Percentiles rank a stretch among this genome's conserved stretches.
Conservation (phyloP, 23 tunicate species). For the Styela plicata region DNA sequence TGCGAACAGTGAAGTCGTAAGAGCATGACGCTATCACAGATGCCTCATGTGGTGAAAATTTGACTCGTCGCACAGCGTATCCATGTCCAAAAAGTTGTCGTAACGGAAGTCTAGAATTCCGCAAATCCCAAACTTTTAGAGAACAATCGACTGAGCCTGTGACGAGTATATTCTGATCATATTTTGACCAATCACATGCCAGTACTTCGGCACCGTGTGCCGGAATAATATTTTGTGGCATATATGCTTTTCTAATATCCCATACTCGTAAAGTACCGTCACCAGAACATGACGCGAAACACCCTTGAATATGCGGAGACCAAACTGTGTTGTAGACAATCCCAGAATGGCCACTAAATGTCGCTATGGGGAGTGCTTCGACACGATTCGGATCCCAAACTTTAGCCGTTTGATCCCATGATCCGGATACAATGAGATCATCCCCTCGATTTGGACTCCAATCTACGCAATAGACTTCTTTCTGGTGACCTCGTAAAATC, state of each 20-base stretch:
- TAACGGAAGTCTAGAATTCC: constrained; percentile 41
- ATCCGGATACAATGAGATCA: constrained; percentile 69
- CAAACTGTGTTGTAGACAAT: constrained; percentile 75
- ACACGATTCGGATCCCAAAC: constrained; percentile 61
- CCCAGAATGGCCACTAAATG: constrained; percentile 64
- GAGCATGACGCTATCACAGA: constrained; percentile 63
- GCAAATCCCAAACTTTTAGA: constrained; percentile 82
- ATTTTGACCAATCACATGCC: constrained; percentile 96
- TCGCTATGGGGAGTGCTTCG: constrained; percentile 11
- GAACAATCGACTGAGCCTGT: constrained; percentile 96
- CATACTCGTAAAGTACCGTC: constrained; percentile 85
- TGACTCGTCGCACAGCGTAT: constrained; percentile 78
- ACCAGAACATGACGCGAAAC: constrained; percentile 79
- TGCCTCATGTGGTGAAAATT: constrained; percentile 62
- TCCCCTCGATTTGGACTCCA: constrained; percentile 67
- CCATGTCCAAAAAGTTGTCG: constrained; percentile 77
- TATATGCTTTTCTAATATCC: constrained; percentile 60
- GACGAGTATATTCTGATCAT: constrained; percentile 60
- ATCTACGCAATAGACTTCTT: constrained; percentile 90
- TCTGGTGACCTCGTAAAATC: constrained; percentile 64
- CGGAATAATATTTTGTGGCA: constrained; percentile 57
- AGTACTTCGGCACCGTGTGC: constrained; percentile 90
- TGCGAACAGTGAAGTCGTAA: constrained; percentile 78
- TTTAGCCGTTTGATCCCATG: constrained; percentile 74
- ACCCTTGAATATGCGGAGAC: constrained; percentile 58